Percentiles rank a stretch among this genome's conserved stretches.
phyloP scores from a whole-genome alignment of 2,113 vertebrate species.

The Phrynocephalus versicolor region DNA sequence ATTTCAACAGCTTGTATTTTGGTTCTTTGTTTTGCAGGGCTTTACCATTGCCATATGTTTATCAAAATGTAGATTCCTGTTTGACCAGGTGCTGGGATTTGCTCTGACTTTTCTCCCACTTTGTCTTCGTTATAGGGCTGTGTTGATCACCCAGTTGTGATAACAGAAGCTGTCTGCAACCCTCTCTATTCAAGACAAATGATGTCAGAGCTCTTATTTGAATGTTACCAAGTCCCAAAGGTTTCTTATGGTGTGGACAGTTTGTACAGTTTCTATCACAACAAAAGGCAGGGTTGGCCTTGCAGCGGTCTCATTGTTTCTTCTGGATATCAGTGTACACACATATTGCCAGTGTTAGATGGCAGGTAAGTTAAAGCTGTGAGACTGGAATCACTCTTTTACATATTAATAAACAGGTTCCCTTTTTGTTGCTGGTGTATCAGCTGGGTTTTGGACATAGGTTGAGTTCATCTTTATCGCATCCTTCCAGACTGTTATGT shows the following conservation, averaged over 20 bases:
- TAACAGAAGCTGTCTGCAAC: constrained; percentile 83
- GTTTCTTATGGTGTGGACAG: constrained; percentile 91
- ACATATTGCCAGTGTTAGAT: constrained; percentile 90
- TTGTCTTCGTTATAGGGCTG: constrained; percentile 70
- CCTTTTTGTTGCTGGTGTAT: background rate
- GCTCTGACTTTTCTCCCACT: background rate
- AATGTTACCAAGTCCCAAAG: constrained; percentile 91
- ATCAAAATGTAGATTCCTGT: background rate
- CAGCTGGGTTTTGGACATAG: background rate
- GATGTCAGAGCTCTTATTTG: constrained; percentile 92
- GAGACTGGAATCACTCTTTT: background rate
- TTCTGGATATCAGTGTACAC: constrained; percentile 93
- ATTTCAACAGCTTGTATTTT: background rate
- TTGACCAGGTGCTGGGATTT: background rate
- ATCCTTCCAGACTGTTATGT: no score
- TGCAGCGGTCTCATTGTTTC: constrained; percentile 87
- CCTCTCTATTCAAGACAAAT: constrained; percentile 81
- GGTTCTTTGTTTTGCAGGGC: background rate
- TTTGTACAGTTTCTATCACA: constrained; percentile 91
- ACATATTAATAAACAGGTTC: fast-evolving
- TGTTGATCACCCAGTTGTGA: constrained; percentile 80
- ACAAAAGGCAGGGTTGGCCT: constrained; percentile 68
- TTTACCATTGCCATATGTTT: background rate
- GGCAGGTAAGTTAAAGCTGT: constrained; percentile 82
- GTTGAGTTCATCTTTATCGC: background rate